Evolutionary conservation across 53 echinoderm and acorn worm species (phyloP), one percentile per base, ranked within the genome.

Genomic region (Luidia sarsii): DNA sequence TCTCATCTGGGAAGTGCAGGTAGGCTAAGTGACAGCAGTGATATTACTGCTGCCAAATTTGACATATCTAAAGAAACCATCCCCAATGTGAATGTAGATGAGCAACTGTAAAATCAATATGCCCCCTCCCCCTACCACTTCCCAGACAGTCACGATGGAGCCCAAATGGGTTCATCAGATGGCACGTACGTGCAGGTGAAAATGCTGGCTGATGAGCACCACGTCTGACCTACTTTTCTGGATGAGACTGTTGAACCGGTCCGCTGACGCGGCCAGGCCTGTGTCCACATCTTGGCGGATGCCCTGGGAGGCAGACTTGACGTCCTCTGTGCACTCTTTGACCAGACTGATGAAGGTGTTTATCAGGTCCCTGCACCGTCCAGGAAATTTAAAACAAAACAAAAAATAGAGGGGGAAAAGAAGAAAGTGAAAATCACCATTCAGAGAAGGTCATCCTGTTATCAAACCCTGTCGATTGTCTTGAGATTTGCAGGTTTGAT

Each of bases 261-360:
- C 56, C 33, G 99, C 81, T 14, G 91, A 81, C 33, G 89, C 83
- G 35, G 89, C 48, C 57, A 99, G 63, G 33, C 87, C 88, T 70
- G 62, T 57, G 50, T 94, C 83, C 20, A 99, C 82, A 39, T 89
- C 85, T 22, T 84, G 89, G 61, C 82, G 88, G 31, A 99, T 89
- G 35, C 80, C 71, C 39, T 83, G 75, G 39, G 90, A 89, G 54
- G 90, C 91, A 51, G 79, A 65, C 54, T 91, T 91, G 60, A 94
- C 87, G 72, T 99, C 99, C 82, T 94, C 94, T 1, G 89, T 81
- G 81, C 99, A 91, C 18, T 91, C 94, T 52, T 99, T 99, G 38
- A 99, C 91, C 39, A 93, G 80, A 16, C 88, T 79, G 64, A 99
- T 86, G 53, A 99, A 86, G 20, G 93, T 94, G 79, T 94, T 91